Evolutionary conservation across 2,888 invertebrate genomes (phyloP).

Genomic region (Tinea trinotella): DNA sequence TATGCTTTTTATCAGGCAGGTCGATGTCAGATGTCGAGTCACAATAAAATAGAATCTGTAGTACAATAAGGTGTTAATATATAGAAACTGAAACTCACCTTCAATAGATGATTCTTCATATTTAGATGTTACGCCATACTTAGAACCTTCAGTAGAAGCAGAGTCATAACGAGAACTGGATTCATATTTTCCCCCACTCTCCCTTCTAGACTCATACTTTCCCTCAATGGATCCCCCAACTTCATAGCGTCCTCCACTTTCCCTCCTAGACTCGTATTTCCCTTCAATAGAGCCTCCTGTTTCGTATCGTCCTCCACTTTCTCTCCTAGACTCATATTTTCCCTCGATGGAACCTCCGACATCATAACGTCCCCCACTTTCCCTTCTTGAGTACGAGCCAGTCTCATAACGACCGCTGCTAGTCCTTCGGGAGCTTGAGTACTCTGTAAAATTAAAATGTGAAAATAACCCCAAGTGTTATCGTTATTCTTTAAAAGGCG

Average conservation of each 20-base stretch:
- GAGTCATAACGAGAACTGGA: slow-evolving; percentile 37
- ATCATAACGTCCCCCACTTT: slow-evolving; percentile 49
- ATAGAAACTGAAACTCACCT: no score
- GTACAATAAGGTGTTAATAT: no score
- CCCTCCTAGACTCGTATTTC: slow-evolving; percentile 18
- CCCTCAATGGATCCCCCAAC: slow-evolving; percentile 8
- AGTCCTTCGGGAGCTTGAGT: slow-evolving; percentile 44
- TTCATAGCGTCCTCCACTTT: slow-evolving; percentile 25
- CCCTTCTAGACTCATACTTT: slow-evolving; percentile 12
- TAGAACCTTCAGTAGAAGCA: slow-evolving; percentile 17
- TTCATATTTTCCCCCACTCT: slow-evolving; percentile 30
- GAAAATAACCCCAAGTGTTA: no score
- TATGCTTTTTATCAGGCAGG: no score
- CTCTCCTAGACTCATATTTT: slow-evolving; percentile 18
- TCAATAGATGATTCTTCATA: slow-evolving; percentile 29
- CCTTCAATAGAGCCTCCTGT: slow-evolving; percentile 47
- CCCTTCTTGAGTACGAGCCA: slow-evolving; percentile 46
- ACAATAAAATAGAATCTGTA: no score
- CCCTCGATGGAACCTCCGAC: slow-evolving; percentile 45
- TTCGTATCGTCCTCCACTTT: slow-evolving; percentile 40
- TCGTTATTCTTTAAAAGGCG: no score
- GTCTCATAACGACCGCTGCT: slow-evolving; percentile 32
- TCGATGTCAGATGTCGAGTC: no score
- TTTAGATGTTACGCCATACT: slow-evolving; percentile 35
- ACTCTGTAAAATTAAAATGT: slow-evolving; percentile 38